Evolutionary conservation across 2,797 vertebrate genomes (phyloP).

Genomic region (Merluccius polli): DNA sequence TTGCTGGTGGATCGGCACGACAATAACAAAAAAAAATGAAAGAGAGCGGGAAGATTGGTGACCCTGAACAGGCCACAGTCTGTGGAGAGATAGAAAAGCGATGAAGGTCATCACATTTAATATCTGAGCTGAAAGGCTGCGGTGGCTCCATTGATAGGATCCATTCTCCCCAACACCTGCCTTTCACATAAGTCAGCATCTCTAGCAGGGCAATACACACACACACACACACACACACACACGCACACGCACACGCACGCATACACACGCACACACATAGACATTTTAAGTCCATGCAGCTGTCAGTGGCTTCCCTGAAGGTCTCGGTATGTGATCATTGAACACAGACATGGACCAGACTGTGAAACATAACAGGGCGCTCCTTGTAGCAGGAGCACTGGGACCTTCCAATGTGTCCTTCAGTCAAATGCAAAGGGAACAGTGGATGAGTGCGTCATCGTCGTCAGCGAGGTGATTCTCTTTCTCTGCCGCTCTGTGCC

Average conservation of each 20-base stretch:
- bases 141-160: slow-evolving; percentile 55
- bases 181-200: slow-evolving; percentile 61
- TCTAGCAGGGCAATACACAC: slow-evolving; percentile 38
- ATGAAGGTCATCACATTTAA: slow-evolving; percentile 46
- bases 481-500: neutral
- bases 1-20: neutral
- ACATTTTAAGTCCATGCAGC: slow-evolving; percentile 29
- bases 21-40: neutral
- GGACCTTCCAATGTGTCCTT: neutral
- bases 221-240: slow-evolving; percentile 18
- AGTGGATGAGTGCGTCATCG: neutral
- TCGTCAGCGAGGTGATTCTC: neutral
- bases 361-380: slow-evolving; percentile 6
- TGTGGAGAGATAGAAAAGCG: slow-evolving; percentile 42
- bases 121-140: slow-evolving; percentile 54
- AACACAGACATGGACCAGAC: slow-evolving; percentile 57
- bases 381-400: neutral
- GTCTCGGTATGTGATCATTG: slow-evolving; percentile 67
- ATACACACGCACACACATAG: slow-evolving; percentile 9
- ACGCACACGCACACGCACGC: slow-evolving; percentile 26
- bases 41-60: slow-evolving; percentile 23
- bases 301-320: slow-evolving; percentile 59
- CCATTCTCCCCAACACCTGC: slow-evolving; percentile 59
- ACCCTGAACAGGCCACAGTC: slow-evolving; percentile 53
- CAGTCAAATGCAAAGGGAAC: neutral